Conservation (phyloP, 2,888 invertebrate species). For the Drosophila infuscata region DNA sequence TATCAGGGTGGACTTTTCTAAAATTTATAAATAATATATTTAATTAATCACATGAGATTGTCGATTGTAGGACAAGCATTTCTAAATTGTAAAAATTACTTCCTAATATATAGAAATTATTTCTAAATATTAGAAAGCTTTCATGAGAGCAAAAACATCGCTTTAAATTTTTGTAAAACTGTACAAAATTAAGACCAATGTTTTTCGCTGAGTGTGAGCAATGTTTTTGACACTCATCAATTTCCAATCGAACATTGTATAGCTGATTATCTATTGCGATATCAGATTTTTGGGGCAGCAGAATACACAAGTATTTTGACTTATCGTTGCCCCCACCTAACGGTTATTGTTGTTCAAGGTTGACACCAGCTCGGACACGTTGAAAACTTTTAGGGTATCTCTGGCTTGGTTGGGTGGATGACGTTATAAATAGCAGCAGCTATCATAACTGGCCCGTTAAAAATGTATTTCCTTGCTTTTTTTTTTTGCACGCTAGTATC, state of each 20-base stretch:
- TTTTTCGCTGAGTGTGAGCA: neutral
- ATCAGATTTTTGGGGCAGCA: slow-evolving; percentile 14
- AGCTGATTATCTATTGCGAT: slow-evolving; percentile 1
- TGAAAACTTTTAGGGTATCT: slow-evolving; percentile 53
- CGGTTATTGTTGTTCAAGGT: slow-evolving; percentile 35
- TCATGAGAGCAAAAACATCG: neutral
- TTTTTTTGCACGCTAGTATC: neutral
- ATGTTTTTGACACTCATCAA: neutral
- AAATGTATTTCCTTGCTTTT: slow-evolving; percentile 4
- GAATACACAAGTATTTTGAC: slow-evolving; percentile 32
- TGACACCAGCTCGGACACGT: slow-evolving; percentile 19
- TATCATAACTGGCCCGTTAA: slow-evolving; percentile 29
- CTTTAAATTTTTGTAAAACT: neutral
- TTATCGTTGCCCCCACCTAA: slow-evolving; percentile 51
- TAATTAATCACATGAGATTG: neutral
- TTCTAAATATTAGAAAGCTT: neutral
- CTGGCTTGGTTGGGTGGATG: neutral
- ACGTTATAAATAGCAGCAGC: slow-evolving; percentile 38
- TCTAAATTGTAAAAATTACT: neutral
- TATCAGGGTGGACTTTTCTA: neutral
- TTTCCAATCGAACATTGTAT: neutral
- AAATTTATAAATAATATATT: neutral
- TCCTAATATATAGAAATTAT: neutral
- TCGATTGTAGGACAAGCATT: neutral
- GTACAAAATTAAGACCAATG: fast-evolving